A percentile compares a stretch with the other conserved stretches of the same genome.
Evolutionary conservation across 53 echinoderm and acorn worm genomes (phyloP).

Genomic region (Luidia sarsii): DNA sequence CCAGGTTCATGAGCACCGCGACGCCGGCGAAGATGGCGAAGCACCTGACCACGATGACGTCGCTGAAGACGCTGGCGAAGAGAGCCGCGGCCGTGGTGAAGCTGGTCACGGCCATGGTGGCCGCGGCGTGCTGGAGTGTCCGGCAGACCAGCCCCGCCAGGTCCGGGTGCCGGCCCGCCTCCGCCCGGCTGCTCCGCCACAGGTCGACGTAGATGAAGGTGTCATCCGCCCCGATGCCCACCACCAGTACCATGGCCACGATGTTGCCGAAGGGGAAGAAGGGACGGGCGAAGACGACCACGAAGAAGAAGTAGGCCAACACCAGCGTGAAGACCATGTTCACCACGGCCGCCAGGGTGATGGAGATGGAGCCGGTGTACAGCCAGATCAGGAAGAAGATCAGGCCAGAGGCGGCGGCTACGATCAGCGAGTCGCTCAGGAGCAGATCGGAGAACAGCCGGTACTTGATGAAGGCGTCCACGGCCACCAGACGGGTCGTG

Average conservation of each 20-base stretch:
- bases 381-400: conserved; percentile 71
- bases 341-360: conserved; percentile 61
- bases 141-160: conserved; percentile 48
- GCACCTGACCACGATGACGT: conserved; percentile 81
- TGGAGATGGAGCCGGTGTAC: conserved; percentile 75
- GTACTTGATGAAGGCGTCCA: conserved; percentile 68
- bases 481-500: conserved; percentile 55
- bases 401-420: conserved; percentile 28
- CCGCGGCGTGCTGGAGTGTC: conserved; percentile 72
- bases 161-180: conserved; percentile 27
- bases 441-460: conserved; percentile 63
- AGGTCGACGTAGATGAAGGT: conserved; percentile 88
- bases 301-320: conserved; percentile 71
- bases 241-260: conserved; percentile 58
- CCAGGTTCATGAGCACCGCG: conserved; percentile 80
- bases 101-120: conserved; percentile 89
- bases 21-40: conserved; percentile 86
- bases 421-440: conserved; percentile 50
- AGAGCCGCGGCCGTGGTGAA: conserved; percentile 83
- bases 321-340: conserved; percentile 74
- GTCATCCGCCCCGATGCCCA: conserved; percentile 92
- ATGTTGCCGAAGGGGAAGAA: conserved; percentile 91
- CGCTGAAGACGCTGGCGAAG: conserved; percentile 65
- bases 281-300: conserved; percentile 48
- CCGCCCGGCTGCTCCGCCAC: conserved; percentile 54